Evolutionary conservation across 2,888 invertebrate species (phyloP).

Genomic region (Acleris cristana): DNA sequence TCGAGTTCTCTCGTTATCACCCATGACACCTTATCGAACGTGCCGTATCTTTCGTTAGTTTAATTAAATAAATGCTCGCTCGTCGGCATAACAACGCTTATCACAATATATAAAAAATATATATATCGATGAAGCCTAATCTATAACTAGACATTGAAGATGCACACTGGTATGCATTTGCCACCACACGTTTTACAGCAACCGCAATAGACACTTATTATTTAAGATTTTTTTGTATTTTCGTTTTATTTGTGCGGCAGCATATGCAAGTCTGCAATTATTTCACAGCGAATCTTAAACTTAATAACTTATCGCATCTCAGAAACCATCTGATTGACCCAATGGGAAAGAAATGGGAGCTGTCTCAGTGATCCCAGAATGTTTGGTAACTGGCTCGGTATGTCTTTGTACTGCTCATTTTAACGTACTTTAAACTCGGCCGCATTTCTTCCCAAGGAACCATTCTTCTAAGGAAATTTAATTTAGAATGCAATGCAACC

Average conservation of each 20-base stretch:
- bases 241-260: conserved; percentile 78
- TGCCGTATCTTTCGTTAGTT: conserved; percentile 62
- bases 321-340: conserved; percentile 53
- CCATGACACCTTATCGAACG: conserved; percentile 66
- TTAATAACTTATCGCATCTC: conserved; percentile 70
- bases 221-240: conserved; percentile 56
- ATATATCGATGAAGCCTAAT: conserved; percentile 81
- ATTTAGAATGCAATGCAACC: conserved; percentile 65
- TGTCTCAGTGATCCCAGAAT: conserved; percentile 51
- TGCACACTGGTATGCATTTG: conserved; percentile 79
- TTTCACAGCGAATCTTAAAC: conserved; percentile 75
- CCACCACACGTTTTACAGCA: conserved; percentile 76
- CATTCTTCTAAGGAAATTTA: conserved; percentile 52
- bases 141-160: conserved; percentile 80
- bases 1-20: conserved; percentile 61
- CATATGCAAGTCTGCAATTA: conserved; percentile 77
- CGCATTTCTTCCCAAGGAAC: conserved; percentile 66
- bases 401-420: conserved; percentile 72
- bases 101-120: conserved; percentile 84
- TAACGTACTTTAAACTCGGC: conserved; percentile 46
- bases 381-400: conserved; percentile 77
- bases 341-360: conserved; percentile 63
- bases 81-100: conserved; percentile 82
- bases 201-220: conserved; percentile 62
- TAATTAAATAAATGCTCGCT: conserved; percentile 82